A percentile compares a stretch with the other conserved stretches of the same genome.
Conservation (phyloP, 1,140 invertebrate genomes). For the Platyscapa corneri region DNA sequence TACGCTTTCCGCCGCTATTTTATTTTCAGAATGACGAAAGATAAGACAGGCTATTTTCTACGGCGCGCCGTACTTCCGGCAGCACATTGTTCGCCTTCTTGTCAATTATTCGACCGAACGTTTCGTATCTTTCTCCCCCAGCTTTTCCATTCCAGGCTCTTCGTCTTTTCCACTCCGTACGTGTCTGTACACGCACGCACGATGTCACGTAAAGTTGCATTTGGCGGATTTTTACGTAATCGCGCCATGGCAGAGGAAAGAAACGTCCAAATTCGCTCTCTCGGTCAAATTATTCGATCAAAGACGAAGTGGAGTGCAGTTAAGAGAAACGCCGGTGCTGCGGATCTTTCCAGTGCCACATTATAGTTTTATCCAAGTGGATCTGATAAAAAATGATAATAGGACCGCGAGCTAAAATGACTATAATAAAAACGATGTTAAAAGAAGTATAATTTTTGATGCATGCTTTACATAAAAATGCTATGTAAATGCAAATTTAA, state of each 20-base stretch:
- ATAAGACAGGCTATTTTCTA: constrained; percentile 27
- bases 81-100: constrained; percentile 38
- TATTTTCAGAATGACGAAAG: constrained; percentile 47
- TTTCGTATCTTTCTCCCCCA: not conserved
- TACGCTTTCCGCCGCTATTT: constrained; percentile 31
- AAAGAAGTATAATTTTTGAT: not conserved
- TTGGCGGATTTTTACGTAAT: constrained; percentile 12
- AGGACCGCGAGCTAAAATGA: not conserved
- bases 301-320: not conserved
- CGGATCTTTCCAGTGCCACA: too few species aligned
- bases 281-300: not conserved
- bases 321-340: too few species aligned
- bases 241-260: not conserved
- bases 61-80: constrained; percentile 45
- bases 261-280: not conserved
- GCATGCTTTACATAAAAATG: not conserved
- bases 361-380: too few species aligned
- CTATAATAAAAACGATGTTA: not conserved
- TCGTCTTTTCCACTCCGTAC: not conserved
- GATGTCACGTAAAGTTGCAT: not conserved
- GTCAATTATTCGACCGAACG: constrained; percentile 41
- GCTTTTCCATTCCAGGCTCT: not conserved
- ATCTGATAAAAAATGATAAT: not conserved
- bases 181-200: too few species aligned
- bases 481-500: constrained; percentile 14